A percentile compares a stretch with the other conserved stretches of the same genome.
Evolutionary conservation across 2,797 vertebrate genomes (phyloP).

Genomic region (Knipowitschia caucasica): DNA sequence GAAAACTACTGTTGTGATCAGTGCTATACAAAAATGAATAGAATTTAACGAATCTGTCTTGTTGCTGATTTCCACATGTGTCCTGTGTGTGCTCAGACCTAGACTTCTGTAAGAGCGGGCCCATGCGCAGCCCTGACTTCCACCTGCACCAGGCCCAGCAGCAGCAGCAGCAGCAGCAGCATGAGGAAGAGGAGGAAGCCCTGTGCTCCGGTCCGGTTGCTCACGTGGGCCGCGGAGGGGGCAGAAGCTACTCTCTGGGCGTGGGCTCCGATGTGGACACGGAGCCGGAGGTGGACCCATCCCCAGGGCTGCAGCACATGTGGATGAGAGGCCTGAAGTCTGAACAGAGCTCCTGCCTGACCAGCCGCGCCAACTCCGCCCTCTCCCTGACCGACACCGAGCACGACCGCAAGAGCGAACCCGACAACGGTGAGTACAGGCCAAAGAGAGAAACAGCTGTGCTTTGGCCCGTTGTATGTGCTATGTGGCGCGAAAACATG

Average conservation of each 20-base stretch:
- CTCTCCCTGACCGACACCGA: conserved; percentile 97
- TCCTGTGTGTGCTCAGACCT: conserved; percentile 73
- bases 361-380: conserved; percentile 94
- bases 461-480: too few species aligned
- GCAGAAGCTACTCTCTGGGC: conserved; percentile 84
- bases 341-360: conserved; percentile 92
- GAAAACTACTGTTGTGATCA: too few species aligned
- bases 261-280: conserved; percentile 91
- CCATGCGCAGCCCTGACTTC: conserved; percentile 85
- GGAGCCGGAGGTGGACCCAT: conserved; percentile 88
- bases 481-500: too few species aligned
- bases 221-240: conserved; percentile 58
- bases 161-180: conserved; percentile 61
- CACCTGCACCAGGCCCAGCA: conserved; percentile 66
- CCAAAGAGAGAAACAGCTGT: not conserved
- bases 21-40: not conserved
- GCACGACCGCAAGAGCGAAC: conserved; percentile 95
- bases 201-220: conserved; percentile 67
- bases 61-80: not conserved
- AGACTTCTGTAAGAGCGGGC: conserved; percentile 86
- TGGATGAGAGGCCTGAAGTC: conserved; percentile 97
- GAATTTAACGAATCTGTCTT: not conserved
- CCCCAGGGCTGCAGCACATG: conserved; percentile 88
- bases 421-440: conserved; percentile 87
- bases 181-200: conserved; percentile 74